Conservation (phyloP, 2,113 vertebrate genomes). For the Colossoma macropomum region DNA sequence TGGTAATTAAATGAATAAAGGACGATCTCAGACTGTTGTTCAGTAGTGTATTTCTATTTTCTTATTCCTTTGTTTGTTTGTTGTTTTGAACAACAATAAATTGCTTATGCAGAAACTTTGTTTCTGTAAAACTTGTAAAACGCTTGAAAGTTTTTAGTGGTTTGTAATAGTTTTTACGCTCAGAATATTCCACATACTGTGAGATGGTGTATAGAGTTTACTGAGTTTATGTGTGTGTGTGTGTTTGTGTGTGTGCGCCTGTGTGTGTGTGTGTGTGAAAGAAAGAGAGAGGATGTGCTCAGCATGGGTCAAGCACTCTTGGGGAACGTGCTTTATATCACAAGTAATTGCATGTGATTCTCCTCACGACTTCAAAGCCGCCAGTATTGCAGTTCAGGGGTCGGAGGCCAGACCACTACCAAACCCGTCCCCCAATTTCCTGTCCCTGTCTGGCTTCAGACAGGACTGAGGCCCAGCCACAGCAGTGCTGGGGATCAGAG, state of each 20-base stretch:
- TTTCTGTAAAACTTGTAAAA: neutral
- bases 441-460: constrained; percentile 70
- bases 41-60: too few species aligned
- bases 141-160: neutral
- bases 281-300: constrained; percentile 60
- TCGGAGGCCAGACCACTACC: constrained; percentile 70
- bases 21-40: too few species aligned
- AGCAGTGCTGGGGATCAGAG: neutral
- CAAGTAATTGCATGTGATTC: constrained; percentile 76
- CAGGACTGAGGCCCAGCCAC: constrained; percentile 46
- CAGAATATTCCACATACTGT: neutral
- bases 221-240: constrained; percentile 23
- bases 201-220: constrained; percentile 37
- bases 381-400: constrained; percentile 68
- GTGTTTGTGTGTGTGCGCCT: constrained; percentile 3
- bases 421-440: constrained; percentile 74
- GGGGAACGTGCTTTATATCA: constrained; percentile 68
- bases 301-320: constrained; percentile 64
- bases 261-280: neutral
- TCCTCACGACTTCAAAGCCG: constrained; percentile 73
- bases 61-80: neutral
- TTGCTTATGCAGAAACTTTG: too few species aligned
- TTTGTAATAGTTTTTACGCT: too few species aligned
- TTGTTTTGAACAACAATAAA: neutral
- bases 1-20: too few species aligned